Base-by-base conservation (phyloP, 2,888 invertebrate genomes). In the Patella ulyssiponensis region DNA sequence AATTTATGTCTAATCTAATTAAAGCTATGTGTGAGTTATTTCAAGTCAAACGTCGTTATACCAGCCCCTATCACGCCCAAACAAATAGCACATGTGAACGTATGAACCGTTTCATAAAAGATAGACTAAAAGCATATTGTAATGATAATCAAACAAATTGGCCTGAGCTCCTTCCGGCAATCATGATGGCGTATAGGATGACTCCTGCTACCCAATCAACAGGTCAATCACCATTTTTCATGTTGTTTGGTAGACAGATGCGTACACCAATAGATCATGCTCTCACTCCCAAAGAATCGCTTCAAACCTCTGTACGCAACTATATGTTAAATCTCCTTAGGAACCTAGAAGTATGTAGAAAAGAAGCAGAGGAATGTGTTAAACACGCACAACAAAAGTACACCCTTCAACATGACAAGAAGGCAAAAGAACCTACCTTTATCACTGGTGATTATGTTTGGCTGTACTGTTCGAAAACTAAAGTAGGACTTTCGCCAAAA, bases 221-320 rank as follows among this genome's bases (percentile, higher is more conserved):
- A 4, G 69, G 70, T 14, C 74, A 64, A 23, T 77, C 77, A 12
- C 77, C 77, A 15, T 74, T 69, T 27, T 69, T 44, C 4, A 69
- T 77, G 71, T 77, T n/a, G 27, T 77, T 74, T 58, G 77, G 77
- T 14, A 33, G 74, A 4, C 56, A 74, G 44, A 74, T 74, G 56
- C 20, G 58, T 5, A 11, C 74, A 15, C 77, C 77, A 2, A 33
- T 74, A 44, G 51, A 74, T 51, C 17, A 44, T 23, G 15, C 51
- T 2, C n/a, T 74, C 2, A 33, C 44, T 33, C 74, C 74, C 4
- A 73, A 74, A 53, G 51, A 74, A 1, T 70, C 20, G 0, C 56
- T 77, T 2, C 56, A 64, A 27, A 20, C 4, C 15, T 20, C 5
- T 11, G 53, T 33, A 4, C 44, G 74, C n/a, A 15, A 20, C 4